phyloP scores from a whole-genome alignment of 2,113 vertebrate genomes.

The Cephalopholis sonnerati region DNA sequence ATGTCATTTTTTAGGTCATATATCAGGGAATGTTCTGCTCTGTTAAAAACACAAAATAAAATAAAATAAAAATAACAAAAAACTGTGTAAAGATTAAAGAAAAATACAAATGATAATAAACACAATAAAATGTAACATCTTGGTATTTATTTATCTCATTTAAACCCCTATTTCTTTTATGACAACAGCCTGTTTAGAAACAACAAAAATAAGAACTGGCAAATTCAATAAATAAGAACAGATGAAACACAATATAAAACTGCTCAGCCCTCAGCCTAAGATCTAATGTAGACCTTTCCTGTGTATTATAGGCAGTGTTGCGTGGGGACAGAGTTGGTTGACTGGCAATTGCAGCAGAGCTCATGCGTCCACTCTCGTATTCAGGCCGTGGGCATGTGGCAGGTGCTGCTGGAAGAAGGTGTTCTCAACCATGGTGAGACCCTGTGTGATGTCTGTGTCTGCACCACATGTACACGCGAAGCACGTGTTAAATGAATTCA shows the following conservation, averaged over 20 bases:
- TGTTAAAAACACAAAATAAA: no score
- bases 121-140: neutral
- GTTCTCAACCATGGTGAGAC: constrained; percentile 95
- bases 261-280: neutral
- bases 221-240: neutral
- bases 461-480: neutral
- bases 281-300: constrained; percentile 5
- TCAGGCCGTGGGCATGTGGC: constrained; percentile 99
- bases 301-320: constrained; percentile 90
- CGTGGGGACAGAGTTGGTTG: constrained; percentile 96
- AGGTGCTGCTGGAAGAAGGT: constrained; percentile 95
- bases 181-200: neutral
- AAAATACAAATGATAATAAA: neutral
- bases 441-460: constrained; percentile 3
- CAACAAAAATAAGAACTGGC: neutral
- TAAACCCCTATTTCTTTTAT: neutral
- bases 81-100: neutral
- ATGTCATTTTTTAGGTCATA: no score
- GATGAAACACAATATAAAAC: neutral
- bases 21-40: no score
- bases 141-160: neutral
- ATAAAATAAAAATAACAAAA: no score
- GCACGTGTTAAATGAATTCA: neutral
- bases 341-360: constrained; percentile 97
- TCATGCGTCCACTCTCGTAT: constrained; percentile 92